Evolutionary conservation across 1,140 invertebrate genomes (phyloP).

Genomic region (Hormaphis cornu): DNA sequence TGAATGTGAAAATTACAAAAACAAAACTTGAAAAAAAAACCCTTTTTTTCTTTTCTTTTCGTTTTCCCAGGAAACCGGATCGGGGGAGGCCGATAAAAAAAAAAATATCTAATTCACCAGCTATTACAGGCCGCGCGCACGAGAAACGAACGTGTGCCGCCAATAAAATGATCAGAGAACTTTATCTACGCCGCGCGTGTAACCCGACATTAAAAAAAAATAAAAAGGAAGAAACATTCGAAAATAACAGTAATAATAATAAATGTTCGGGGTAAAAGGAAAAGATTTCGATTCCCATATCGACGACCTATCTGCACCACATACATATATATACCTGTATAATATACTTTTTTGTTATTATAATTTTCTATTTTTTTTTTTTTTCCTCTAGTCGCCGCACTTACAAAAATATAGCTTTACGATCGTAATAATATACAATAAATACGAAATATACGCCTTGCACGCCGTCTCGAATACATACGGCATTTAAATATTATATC

Average conservation of each 20-base stretch:
- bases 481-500: conserved; percentile 29
- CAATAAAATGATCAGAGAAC: conserved; percentile 31
- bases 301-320: conserved; percentile 26
- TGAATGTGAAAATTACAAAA: not conserved
- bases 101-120: conserved; percentile 17
- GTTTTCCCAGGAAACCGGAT: conserved; percentile 9
- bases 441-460: not conserved
- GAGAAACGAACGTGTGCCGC: conserved; percentile 15
- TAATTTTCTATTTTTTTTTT: conserved; percentile 1
- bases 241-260: conserved; percentile 33
- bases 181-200: conserved; percentile 27
- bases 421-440: not conserved
- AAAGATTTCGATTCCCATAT: conserved; percentile 31
- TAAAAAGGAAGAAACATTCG: conserved; percentile 14
- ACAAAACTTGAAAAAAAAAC: not conserved
- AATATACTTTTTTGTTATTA: not conserved
- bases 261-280: conserved; percentile 1
- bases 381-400: not conserved
- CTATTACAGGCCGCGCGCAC: not conserved
- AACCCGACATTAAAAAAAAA: conserved; percentile 25
- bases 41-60: no score
- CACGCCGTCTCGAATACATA: not conserved
- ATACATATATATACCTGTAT: no score
- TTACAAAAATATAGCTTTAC: not conserved
- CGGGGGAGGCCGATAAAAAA: not conserved